A percentile compares a stretch with the other conserved stretches of the same genome.
These are phyloP conservation scores for Eubucco bourcierii DNA, from an alignment of 2,113 vertebrate species.

Conservation along the genomic window DNA sequence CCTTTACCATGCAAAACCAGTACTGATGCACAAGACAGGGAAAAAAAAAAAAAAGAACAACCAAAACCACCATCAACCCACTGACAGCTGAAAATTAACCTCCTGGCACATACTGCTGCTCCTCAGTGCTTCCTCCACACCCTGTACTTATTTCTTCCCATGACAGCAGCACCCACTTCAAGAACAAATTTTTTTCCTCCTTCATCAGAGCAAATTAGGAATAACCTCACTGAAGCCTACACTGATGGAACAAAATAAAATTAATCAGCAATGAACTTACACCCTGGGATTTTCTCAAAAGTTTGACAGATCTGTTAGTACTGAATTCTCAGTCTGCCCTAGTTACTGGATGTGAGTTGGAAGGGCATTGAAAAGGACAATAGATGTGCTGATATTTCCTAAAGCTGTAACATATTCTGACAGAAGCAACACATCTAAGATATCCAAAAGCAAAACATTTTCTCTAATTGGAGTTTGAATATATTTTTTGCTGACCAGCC, in stretches of 20 bases:
- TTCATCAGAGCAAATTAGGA: conserved; percentile 9
- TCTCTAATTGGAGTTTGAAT: background rate
- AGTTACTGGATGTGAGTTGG: conserved; percentile 16
- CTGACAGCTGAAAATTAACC: background rate
- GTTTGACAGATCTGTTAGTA: conserved; percentile 51
- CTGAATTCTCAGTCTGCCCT: conserved; percentile 42
- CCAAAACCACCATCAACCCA: background rate
- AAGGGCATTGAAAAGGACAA: conserved; percentile 59
- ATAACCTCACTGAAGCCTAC: conserved; percentile 9
- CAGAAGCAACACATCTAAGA: background rate
- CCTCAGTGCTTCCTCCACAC: background rate
- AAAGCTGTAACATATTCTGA: background rate
- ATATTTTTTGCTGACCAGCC: background rate
- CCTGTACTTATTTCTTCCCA: background rate
- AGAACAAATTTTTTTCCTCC: background rate
- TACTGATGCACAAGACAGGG: background rate
- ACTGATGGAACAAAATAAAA: conserved; percentile 39
- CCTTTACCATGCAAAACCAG: background rate
- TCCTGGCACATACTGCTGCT: background rate
- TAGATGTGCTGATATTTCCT: background rate
- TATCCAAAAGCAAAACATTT: background rate
- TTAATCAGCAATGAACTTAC: conserved; percentile 40
- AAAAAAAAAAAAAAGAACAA: background rate
- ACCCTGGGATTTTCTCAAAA: conserved; percentile 61
- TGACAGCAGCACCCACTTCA: background rate